Conservation (phyloP, 2,888 invertebrate genomes). For the Melinaea marsaeus region DNA sequence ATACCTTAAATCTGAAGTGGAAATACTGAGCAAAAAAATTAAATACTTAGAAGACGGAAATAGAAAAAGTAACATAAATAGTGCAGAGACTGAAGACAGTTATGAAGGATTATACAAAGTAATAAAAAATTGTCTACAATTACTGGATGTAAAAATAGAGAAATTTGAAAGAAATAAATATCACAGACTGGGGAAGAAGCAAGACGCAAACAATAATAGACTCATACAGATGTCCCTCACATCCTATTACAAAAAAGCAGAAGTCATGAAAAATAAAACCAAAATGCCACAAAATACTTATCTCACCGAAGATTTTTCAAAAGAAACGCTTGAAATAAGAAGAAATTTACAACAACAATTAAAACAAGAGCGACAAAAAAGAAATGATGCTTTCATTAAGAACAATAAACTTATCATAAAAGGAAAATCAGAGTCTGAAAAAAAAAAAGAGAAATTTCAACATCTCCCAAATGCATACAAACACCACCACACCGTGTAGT, state of each 20-base stretch:
- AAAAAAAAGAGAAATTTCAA: slow-evolving; percentile 10
- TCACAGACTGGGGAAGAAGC: no score
- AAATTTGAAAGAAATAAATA: no score
- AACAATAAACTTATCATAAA: slow-evolving; percentile 4
- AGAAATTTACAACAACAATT: no score
- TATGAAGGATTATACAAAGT: no score
- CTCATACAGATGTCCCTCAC: neutral
- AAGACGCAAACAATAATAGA: no score
- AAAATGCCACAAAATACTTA: slow-evolving; percentile 6
- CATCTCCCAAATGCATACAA: slow-evolving; percentile 7
- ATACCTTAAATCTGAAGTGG: slow-evolving; percentile 24
- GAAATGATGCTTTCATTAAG: neutral
- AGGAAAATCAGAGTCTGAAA: slow-evolving; percentile 5
- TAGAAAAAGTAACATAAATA: slow-evolving; percentile 14
- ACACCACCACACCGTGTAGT: slow-evolving; percentile 2
- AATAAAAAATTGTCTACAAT: no score
- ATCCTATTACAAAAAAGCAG: slow-evolving; percentile 7
- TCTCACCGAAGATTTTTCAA: neutral
- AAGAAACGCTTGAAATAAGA: no score
- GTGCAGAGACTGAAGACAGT: neutral
- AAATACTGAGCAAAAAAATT: slow-evolving; percentile 16
- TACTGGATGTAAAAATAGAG: no score
- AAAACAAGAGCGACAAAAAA: no score
- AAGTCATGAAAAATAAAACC: slow-evolving; percentile 2
- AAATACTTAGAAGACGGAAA: slow-evolving; percentile 10